These are phyloP conservation scores for Karalla daura DNA, from an alignment of 2,797 vertebrate genomes.

Conservation along the genomic window DNA sequence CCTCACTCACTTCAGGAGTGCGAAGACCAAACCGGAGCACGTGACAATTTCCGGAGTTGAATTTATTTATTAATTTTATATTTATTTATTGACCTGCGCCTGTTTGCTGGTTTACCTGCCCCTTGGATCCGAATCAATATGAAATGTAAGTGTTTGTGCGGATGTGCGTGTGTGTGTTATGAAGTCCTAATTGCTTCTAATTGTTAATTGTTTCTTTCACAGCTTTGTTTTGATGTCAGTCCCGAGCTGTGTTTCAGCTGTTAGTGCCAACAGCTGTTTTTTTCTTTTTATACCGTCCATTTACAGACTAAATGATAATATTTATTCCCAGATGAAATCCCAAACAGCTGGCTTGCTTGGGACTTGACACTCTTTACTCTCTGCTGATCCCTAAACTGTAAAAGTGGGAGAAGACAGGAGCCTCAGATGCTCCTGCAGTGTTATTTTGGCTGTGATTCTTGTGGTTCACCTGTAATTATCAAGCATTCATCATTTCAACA, in stretches of 20 bases:
- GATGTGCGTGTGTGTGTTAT: conserved; percentile 22
- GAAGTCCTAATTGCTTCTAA: background rate
- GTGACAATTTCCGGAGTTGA: conserved; percentile 83
- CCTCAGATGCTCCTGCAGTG: conserved; percentile 61
- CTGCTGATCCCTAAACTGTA: conserved; percentile 1
- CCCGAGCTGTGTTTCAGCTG: background rate
- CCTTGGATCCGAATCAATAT: conserved; percentile 82
- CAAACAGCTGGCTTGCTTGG: background rate
- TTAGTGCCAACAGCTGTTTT: background rate
- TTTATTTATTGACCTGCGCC: conserved; percentile 76
- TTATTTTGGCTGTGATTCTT: conserved; percentile 71
- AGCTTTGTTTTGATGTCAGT: conserved; percentile 1
- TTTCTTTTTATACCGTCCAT: background rate
- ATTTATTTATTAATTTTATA: conserved; percentile 78
- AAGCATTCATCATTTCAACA: conserved; percentile 80
- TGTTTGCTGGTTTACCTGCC: conserved; percentile 52
- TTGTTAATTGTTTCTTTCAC: conserved; percentile 16
- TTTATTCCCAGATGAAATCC: background rate
- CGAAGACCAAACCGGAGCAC: conserved; percentile 80
- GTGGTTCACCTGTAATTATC: conserved; percentile 84
- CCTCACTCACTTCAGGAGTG: conserved; percentile 66
- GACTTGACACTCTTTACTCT: conserved; percentile 14
- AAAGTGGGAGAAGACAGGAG: conserved; percentile 31
- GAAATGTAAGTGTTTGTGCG: conserved; percentile 85
- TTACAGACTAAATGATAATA: background rate